phyloP scores from a whole-genome alignment of 2,797 vertebrate genomes.

The Limosa lapponica region DNA sequence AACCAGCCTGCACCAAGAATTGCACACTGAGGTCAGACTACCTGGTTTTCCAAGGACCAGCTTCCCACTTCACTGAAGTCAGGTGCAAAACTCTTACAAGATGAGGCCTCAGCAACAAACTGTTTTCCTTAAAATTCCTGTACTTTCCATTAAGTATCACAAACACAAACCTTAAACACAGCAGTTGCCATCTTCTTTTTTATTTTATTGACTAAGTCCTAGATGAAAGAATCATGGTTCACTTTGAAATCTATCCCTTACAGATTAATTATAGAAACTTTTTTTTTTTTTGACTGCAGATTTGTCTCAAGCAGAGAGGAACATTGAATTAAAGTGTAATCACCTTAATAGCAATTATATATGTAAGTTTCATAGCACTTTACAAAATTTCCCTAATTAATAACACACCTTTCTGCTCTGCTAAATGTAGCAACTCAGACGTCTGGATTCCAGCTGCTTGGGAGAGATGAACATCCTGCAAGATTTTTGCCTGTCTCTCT shows the following conservation, averaged over 20 bases:
- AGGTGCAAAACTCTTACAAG: neutral
- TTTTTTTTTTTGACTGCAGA: neutral
- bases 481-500: neutral
- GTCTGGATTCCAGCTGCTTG: neutral
- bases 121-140: neutral
- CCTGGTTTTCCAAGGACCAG: neutral
- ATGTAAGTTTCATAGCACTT: neutral
- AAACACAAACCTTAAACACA: neutral
- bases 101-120: neutral
- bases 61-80: neutral
- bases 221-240: neutral
- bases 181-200: neutral
- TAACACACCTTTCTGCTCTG: neutral
- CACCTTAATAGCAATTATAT: constrained; percentile 12
- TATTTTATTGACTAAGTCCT: neutral
- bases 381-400: constrained; percentile 1
- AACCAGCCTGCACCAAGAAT: neutral
- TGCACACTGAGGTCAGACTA: neutral
- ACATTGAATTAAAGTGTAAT: neutral
- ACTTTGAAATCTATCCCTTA: neutral
- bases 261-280: neutral
- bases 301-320: neutral
- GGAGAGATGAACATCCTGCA: neutral
- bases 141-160: neutral
- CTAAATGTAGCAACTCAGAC: neutral